Evolutionary conservation across 2,797 vertebrate species (phyloP).

Genomic region (Hyperoplus immaculatus): DNA sequence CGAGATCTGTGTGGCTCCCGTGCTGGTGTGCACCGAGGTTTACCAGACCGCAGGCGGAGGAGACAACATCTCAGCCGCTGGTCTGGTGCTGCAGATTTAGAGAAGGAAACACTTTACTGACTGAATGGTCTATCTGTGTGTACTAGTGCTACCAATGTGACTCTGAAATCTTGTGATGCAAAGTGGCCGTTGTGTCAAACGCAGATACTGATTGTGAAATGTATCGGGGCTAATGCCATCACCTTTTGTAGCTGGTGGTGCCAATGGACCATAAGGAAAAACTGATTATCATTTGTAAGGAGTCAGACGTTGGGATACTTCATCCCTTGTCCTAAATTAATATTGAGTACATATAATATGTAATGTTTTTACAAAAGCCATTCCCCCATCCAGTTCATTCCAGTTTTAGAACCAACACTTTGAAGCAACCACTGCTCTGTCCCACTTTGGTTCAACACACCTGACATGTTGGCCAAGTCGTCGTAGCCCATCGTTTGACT

Average conservation of each 20-base stretch:
- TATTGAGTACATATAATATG: not conserved
- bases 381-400: not conserved
- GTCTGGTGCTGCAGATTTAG: slow-evolving; percentile 90
- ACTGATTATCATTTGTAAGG: slow-evolving; percentile 20
- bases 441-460: not conserved
- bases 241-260: slow-evolving; percentile 33
- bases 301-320: slow-evolving; percentile 53
- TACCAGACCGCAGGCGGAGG: slow-evolving; percentile 91
- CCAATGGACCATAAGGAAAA: slow-evolving; percentile 37
- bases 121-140: slow-evolving; percentile 17
- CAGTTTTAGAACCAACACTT: slow-evolving; percentile 10
- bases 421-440: not conserved
- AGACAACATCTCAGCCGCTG: slow-evolving; percentile 90
- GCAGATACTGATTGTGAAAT: slow-evolving; percentile 16
- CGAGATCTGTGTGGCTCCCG: slow-evolving; percentile 89
- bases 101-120: slow-evolving; percentile 1
- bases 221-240: slow-evolving; percentile 33
- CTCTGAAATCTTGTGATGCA: slow-evolving; percentile 52
- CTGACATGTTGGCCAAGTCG: slow-evolving; percentile 5
- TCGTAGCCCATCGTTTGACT: slow-evolving; percentile 53
- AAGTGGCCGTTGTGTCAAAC: slow-evolving; percentile 36
- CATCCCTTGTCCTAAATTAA: not conserved
- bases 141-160: slow-evolving; percentile 33
- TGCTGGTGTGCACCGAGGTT: slow-evolving; percentile 91
- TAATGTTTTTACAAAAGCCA: not conserved